Percentiles rank a stretch among this genome's conserved stretches.
These are phyloP conservation scores for Pangasius mekongensis DNA, from an alignment of 2,797 vertebrate species.

Conservation along the genomic window DNA sequence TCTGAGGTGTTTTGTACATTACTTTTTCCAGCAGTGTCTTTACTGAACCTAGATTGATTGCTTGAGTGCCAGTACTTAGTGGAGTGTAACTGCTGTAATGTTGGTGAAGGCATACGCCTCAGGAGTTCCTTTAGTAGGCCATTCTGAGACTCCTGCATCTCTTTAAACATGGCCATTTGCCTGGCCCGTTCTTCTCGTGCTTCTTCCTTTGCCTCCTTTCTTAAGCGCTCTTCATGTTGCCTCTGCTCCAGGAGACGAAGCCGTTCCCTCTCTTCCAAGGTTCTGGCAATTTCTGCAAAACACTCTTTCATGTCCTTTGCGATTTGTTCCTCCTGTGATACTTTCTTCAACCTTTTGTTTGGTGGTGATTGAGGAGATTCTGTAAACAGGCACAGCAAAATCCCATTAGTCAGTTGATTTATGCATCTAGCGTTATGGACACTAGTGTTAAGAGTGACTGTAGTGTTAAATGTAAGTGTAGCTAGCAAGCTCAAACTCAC, in stretches of 20 bases:
- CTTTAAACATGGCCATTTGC: background rate
- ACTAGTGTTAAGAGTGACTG: background rate
- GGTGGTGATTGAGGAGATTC: slow-evolving; percentile 1
- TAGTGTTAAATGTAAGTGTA: background rate
- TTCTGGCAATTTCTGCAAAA: background rate
- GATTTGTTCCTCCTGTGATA: background rate
- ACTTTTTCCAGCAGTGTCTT: background rate
- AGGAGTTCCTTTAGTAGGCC: background rate
- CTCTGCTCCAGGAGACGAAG: background rate
- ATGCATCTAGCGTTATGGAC: background rate
- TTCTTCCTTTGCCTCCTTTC: background rate
- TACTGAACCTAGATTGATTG: background rate
- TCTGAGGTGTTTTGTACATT: background rate
- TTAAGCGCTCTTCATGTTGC: slow-evolving; percentile 5
- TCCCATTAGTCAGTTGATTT: background rate
- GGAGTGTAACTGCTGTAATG: background rate
- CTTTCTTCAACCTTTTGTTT: background rate
- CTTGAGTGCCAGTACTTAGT: slow-evolving; percentile 1
- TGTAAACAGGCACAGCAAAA: slow-evolving; percentile 5
- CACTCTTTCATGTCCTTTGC: slow-evolving; percentile 12
- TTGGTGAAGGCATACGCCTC: background rate
- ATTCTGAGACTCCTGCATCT: slow-evolving; percentile 13
- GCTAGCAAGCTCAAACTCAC: background rate
- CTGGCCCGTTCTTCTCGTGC: background rate
- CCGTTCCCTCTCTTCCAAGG: background rate